phyloP scores from a whole-genome alignment of 2,888 invertebrate genomes.

The Chironomus riparius region DNA sequence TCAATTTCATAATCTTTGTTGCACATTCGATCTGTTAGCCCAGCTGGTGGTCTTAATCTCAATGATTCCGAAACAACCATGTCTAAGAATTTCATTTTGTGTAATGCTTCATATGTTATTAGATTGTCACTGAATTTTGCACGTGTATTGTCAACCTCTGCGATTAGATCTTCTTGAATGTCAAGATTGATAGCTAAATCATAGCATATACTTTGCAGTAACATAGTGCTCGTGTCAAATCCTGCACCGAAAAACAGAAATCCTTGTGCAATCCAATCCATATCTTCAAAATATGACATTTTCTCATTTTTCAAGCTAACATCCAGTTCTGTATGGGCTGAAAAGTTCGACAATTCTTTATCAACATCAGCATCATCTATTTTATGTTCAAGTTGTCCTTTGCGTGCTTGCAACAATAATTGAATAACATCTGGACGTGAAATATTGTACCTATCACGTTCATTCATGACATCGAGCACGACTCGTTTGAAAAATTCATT shows the following conservation, averaged over 20 bases:
- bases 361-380: not conserved
- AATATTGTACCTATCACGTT: not conserved
- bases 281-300: not conserved
- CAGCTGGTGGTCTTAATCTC: not conserved
- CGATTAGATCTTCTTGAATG: not conserved
- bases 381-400: not conserved
- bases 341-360: not conserved
- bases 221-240: not conserved
- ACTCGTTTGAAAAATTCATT: not conserved
- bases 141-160: not conserved
- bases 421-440: not conserved
- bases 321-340: not conserved
- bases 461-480: not conserved
- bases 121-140: not conserved
- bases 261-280: constrained; percentile 10
- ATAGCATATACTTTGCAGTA: not conserved
- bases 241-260: constrained; percentile 44
- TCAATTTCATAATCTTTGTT: not conserved
- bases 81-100: constrained; percentile 17
- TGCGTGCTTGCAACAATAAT: not conserved
- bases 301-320: not conserved
- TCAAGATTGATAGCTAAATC: not conserved
- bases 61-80: constrained; percentile 15
- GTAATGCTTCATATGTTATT: constrained; percentile 4
- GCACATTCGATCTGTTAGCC: not conserved